Base-by-base conservation (phyloP, 2,888 invertebrate genomes). In the Dynastes tityus region DNA sequence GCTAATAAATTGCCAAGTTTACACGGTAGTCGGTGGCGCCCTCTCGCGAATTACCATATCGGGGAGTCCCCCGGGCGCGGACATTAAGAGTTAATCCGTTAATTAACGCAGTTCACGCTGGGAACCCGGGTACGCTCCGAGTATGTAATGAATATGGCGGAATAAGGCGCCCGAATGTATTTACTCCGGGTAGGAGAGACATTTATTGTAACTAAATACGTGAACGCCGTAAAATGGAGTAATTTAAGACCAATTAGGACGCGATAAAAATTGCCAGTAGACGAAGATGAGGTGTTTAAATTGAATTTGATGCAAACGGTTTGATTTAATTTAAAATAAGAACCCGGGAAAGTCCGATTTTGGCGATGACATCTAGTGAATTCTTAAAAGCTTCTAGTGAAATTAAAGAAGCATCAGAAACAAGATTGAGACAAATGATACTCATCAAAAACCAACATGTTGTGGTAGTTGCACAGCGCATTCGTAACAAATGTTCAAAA, bases 31-130 rank as follows among this genome's bases (percentile, higher is more conserved):
- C 1, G 8, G 49, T 45, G 68, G 45, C 49, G 27, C 67, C 67
- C 49, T 45, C 6, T 16, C 45, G 68, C 27, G 68, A 51, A 68
- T 68, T 68, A 68, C 68, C 68, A 51, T 68, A 51, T 68, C 63
- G 51, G 51, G 68, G 51, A 27, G 51, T 37, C 65, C 65, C 65
- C 65, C 29, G 68, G 5, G 51, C 13, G 13, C 22, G 51, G 13
- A 27, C 29, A 29, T 68, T 51, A 32, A 68, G 27, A 68, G 49
- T 68, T 68, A 68, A 68, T 68, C 68, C 68, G 27, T 51, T 68
- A 68, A 68, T 68, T 68, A 68, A 68, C 27, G 68, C 51, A 27
- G 27, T 40, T 8, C 64, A 22, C 40, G 37, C 65, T 16, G 32
- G 16, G 65, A 37, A 16, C n/a, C 40, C 29, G 37, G 65, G 65